These are phyloP conservation scores for Pluvialis apricaria DNA, from an alignment of 2,113 vertebrate genomes.

Conservation along the genomic window DNA sequence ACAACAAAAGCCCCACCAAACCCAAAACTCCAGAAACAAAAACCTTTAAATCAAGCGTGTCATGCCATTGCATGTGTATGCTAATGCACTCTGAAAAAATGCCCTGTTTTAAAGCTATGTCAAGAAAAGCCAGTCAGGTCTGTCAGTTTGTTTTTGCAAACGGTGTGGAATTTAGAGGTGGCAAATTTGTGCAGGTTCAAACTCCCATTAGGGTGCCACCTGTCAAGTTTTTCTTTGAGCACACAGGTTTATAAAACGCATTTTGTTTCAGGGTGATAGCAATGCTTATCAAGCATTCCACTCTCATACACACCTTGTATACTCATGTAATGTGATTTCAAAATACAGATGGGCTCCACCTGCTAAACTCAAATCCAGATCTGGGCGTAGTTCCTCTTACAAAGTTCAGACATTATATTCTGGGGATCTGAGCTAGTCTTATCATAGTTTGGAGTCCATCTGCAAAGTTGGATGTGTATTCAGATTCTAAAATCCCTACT, in stretches of 20 bases:
- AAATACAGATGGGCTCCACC: conserved; percentile 37
- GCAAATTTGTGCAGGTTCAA: conserved; percentile 32
- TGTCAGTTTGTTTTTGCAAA: background rate
- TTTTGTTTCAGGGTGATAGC: conserved; percentile 40
- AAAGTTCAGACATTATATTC: background rate
- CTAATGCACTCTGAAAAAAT: conserved; percentile 6
- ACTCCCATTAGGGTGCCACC: conserved; percentile 44
- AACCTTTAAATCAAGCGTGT: background rate
- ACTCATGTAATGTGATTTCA: conserved; percentile 41
- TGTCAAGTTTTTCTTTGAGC: conserved; percentile 53
- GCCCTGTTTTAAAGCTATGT: background rate
- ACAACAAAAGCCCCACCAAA: background rate
- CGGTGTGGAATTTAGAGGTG: background rate
- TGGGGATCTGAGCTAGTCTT: background rate
- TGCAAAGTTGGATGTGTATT: background rate
- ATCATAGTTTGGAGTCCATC: background rate
- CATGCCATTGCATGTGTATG: background rate
- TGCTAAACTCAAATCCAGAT: conserved; percentile 6
- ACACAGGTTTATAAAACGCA: conserved; percentile 22
- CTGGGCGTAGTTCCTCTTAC: background rate
- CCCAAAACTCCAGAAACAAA: background rate
- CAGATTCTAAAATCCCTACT: background rate
- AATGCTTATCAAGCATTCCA: conserved; percentile 1
- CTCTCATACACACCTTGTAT: background rate
- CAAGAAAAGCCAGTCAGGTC: conserved; percentile 14